phyloP scores from a whole-genome alignment of 2,113 vertebrate genomes.

The Orycteropus afer region DNA sequence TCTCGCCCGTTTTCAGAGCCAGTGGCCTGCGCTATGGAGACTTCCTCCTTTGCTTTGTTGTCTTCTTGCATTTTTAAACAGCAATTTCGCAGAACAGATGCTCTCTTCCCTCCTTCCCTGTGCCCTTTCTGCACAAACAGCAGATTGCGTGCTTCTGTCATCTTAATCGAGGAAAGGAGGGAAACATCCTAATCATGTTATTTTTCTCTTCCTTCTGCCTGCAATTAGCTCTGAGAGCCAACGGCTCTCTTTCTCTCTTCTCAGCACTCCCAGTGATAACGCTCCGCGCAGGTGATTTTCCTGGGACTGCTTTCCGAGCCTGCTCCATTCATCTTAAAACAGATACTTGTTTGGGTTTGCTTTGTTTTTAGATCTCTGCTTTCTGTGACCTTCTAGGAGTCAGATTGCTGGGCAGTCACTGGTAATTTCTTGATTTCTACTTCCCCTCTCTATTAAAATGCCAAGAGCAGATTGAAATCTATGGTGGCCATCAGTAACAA shows the following conservation, averaged over 20 bases:
- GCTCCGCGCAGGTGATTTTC: constrained; percentile 60
- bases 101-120: constrained; percentile 41
- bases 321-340: neutral
- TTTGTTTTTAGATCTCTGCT: neutral
- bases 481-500: neutral
- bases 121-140: constrained; percentile 73
- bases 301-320: neutral
- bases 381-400: neutral
- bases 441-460: neutral
- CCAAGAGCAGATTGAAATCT: neutral
- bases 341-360: neutral
- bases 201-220: constrained; percentile 77
- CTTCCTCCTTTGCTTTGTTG: neutral
- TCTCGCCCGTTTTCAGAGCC: neutral
- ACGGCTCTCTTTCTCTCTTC: neutral
- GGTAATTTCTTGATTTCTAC: neutral
- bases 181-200: constrained; percentile 67
- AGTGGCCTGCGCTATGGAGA: neutral
- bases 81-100: constrained; percentile 60
- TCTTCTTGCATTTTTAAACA: constrained; percentile 54
- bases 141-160: constrained; percentile 79
- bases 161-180: constrained; percentile 20
- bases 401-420: neutral
- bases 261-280: neutral
- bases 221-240: neutral